Evolutionary conservation across 2,113 vertebrate genomes (phyloP), one percentile per base, ranked within the genome.

Genomic region (Toxotes jaculatrix): DNA sequence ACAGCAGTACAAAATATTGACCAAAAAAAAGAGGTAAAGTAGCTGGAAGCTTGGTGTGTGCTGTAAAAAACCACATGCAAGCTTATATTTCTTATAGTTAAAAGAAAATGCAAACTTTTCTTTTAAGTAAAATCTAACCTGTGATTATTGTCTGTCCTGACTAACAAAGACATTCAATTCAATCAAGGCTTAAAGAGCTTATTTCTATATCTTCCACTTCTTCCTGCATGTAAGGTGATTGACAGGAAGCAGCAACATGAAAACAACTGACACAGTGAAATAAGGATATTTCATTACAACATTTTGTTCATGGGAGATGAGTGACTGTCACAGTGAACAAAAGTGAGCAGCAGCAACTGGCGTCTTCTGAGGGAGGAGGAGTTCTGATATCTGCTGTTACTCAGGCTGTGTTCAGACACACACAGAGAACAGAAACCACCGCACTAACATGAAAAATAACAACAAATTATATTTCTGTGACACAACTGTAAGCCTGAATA

Each of bases 101-200:
- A 8, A 27, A 27, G 27, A 27, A 49, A 51, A 49, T 40, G 38
- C 6, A 40, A 40, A 40, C 38, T 40, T 40, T 40, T 40, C 27
- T 27, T n/a, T n/a, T 40, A 7, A 23, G 21, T 1, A 5, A 71
- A 56, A 23, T 6, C 4, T 17, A 71, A 34, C 56, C n/a, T 53
- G 38, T 21, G 51, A 57, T 80, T 53, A 77, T 11, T 61, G 0
- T 16, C 61, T 0, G 7, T n/a, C 31, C 19, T 31, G 7, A 62
- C 23, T 14, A 27, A 63, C 72, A 67, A 57, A 78, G 43, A n/a
- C 49, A n/a, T n/a, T n/a, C n/a, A n/a, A n/a, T n/a, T n/a, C n/a
- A n/a, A n/a, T n/a, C n/a, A n/a, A 42, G 19, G 42, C n/a, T 62
- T 9, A 21, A 7, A 55, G 16, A 23, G 38, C 23, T 49, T 2